These are phyloP conservation scores for Lasiommata megera DNA, from an alignment of 2,888 invertebrate species.

Conservation along the genomic window DNA sequence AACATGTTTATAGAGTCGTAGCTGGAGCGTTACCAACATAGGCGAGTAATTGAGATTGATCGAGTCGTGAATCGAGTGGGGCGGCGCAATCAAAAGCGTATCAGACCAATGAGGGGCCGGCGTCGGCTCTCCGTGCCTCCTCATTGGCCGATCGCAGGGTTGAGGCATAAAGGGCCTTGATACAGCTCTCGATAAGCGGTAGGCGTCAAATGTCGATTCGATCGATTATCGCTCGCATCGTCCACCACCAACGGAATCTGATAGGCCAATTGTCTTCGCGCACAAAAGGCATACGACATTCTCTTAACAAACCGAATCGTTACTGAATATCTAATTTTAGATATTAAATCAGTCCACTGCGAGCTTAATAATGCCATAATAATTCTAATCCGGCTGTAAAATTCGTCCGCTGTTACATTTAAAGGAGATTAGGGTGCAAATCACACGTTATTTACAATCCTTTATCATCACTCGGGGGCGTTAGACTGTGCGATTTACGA, in stretches of 20 bases:
- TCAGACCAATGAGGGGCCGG: slow-evolving; percentile 68
- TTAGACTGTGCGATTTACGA: slow-evolving; percentile 65
- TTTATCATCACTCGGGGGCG: slow-evolving; percentile 68
- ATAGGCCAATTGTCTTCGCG: slow-evolving; percentile 27
- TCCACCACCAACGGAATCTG: slow-evolving; percentile 26
- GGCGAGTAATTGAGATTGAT: slow-evolving; percentile 76
- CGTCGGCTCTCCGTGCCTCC: slow-evolving; percentile 46
- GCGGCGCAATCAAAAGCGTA: slow-evolving; percentile 79
- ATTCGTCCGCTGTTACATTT: slow-evolving; percentile 57
- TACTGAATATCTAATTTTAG: slow-evolving; percentile 1
- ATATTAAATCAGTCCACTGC: slow-evolving; percentile 3
- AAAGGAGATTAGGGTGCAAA: slow-evolving; percentile 64
- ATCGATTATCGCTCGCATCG: slow-evolving; percentile 69
- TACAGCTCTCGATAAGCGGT: slow-evolving; percentile 75
- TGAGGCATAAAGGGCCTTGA: slow-evolving; percentile 73
- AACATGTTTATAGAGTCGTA: slow-evolving; percentile 33
- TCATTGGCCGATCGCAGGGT: slow-evolving; percentile 68
- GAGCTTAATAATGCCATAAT: slow-evolving; percentile 34
- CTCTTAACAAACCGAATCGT: not conserved
- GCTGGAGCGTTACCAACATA: slow-evolving; percentile 58
- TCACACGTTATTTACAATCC: slow-evolving; percentile 72
- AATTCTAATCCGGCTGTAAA: slow-evolving; percentile 59
- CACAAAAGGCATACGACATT: slow-evolving; percentile 7
- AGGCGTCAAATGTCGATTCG: slow-evolving; percentile 70
- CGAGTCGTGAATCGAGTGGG: slow-evolving; percentile 72